phyloP scores from a whole-genome alignment of 2,888 invertebrate species.

The Pterobdella sp. region DNA sequence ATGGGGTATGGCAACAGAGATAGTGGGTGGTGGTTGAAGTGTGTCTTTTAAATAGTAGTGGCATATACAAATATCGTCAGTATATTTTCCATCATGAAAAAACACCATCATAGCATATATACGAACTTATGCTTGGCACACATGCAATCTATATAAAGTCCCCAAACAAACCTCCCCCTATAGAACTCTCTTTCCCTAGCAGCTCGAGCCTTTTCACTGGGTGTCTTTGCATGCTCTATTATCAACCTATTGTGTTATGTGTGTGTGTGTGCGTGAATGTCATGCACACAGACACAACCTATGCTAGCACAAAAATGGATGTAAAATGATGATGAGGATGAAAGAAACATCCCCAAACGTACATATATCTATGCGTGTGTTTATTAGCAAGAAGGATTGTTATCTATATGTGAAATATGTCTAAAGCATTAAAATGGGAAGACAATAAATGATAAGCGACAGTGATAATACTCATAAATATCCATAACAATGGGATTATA shows the following conservation, averaged over 20 bases:
- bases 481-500: not conserved
- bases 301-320: not conserved
- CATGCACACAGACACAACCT: constrained; percentile 10
- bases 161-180: constrained; percentile 3
- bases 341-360: too few relatives aligned
- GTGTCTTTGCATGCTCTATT: constrained; percentile 28
- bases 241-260: constrained; percentile 21
- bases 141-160: not conserved
- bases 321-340: not conserved
- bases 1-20: not conserved
- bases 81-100: too few relatives aligned
- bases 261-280: too few relatives aligned
- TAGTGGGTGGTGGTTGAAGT: too few relatives aligned
- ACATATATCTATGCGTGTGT: too few relatives aligned
- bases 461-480: not conserved
- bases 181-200: constrained; percentile 23
- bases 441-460: not conserved
- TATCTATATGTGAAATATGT: too few relatives aligned
- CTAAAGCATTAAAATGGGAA: too few relatives aligned
- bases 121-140: not conserved
- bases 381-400: too few relatives aligned
- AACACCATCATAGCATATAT: too few relatives aligned
- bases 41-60: too few relatives aligned
- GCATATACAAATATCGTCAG: too few relatives aligned
- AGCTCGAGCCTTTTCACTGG: constrained; percentile 26